Base-by-base conservation (phyloP, 2,113 vertebrate genomes). In the Seriola rivoliana region DNA sequence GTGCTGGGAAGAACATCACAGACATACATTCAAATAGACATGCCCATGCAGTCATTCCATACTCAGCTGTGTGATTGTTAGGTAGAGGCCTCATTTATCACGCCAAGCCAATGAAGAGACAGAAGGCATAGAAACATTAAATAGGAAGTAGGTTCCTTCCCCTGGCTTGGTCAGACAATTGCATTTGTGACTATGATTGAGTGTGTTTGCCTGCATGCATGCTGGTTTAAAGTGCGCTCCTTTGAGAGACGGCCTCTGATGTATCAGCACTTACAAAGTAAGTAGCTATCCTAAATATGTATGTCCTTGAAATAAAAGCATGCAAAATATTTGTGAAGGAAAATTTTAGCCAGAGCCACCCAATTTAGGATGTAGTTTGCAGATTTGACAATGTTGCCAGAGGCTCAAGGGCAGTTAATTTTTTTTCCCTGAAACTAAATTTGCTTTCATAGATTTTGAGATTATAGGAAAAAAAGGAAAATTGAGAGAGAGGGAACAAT, bases 71-170 rank as follows among this genome's bases (percentile, higher is more conserved):
- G 52, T 75, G 69, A 78, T 44, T 68, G 69, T 82, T 23, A 60
- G 59, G 69, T 5, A 38, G 58, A 59, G 62, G 38, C 38, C 67
- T 87, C 87, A 92, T 93, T 92, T 89, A 92, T 94, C 91, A 91
- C 2, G 4, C 54, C 58, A 63, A 62, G 73, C 80, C 89, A 84
- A 89, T 87, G 73, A 87, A 71, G 84, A 88, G 88, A 87, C 86
- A 84, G 83, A 83, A 57, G 74, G 81, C 87, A 82, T 40, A 85
- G 89, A 86, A 88, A 85, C 76, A 75, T 87, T 78, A 85, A 89
- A 88, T 71, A 80, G 79, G 89, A 92, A 88, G 83, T 79, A 85
- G 89, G 86, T 85, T 88, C 9, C 86, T 89, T 93, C 90, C 93
- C 79, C 80, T 74, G 89, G 77, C 88, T 83, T 92, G 52, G 65